Evolutionary conservation across 1,140 invertebrate species (phyloP), one percentile per base, ranked within the genome.

Genomic region (Papilio polytes): DNA sequence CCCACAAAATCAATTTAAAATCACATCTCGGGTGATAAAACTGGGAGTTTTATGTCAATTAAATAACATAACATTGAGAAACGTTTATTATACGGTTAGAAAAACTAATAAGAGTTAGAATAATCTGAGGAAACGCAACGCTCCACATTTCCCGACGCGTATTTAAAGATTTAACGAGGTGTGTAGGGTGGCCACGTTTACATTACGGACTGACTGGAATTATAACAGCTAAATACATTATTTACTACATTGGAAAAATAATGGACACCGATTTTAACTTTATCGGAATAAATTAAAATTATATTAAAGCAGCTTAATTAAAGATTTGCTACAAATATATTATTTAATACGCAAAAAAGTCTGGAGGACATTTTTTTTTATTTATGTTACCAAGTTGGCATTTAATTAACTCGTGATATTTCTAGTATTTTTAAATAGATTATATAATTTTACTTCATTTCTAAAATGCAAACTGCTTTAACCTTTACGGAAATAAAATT

Each of bases 21-120:
- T 56, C 53, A 56, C 53, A 56, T 56, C 53, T 56, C 53, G 53
- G 53, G 53, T 56, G n/a, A 56, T 56, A 56, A 56, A 56, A 56
- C 53, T 56, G 53, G 36, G 18, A 56, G n/a, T 56, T 56, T 56
- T 56, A 56, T 20, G n/a, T 56, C 53, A 56, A 20, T 56, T 56
- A 56, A 56, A 20, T 56, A 56, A 56, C 53, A 56, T 56, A 56
- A 56, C 20, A 56, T 56, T 56, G 53, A 56, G 53, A 56, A 56
- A 56, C 53, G 7, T 56, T 56, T 56, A 56, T 56, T 20, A 56
- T 56, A 56, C 53, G 53, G 53, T 56, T 56, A 56, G 53, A 56
- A 56, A 56, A 56, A 56, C 53, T 56, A 56, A 56, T 56, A 56
- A 56, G 53, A 18, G 53, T 8, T 56, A 20, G 53, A 56, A 20